Percentiles rank a stretch among this genome's conserved stretches.
Evolutionary conservation across 2,797 vertebrate genomes (phyloP).

Genomic region (Lagocephalus sceleratus): DNA sequence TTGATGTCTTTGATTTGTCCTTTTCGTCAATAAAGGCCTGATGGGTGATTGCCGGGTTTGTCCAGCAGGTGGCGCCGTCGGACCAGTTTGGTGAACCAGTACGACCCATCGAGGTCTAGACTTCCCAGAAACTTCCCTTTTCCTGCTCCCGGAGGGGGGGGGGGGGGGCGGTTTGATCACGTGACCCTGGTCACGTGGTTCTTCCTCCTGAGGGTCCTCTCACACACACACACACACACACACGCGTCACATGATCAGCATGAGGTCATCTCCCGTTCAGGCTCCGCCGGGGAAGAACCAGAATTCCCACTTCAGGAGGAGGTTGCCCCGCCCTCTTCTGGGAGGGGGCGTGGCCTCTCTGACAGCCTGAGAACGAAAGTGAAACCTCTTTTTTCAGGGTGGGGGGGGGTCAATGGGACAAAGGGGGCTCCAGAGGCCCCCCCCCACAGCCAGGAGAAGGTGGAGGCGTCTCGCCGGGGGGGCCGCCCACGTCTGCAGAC

Average conservation of each 20-base stretch:
- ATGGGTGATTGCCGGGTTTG: too few relatives aligned
- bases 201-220: constrained; percentile 34
- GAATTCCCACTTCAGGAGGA: neutral
- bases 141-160: too few relatives aligned
- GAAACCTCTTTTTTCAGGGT: neutral
- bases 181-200: constrained; percentile 50
- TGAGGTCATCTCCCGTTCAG: constrained; percentile 35
- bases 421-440: too few relatives aligned
- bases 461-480: too few relatives aligned
- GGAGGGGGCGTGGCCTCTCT: neutral
- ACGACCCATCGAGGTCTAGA: too few relatives aligned
- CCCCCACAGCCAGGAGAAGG: too few relatives aligned
- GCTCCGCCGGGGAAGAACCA: constrained; percentile 1
- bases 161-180: constrained; percentile 40
- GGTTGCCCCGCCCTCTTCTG: neutral
- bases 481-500: neutral
- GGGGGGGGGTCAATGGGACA: neutral
- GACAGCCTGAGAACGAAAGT: neutral
- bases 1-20: neutral
- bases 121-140: too few relatives aligned
- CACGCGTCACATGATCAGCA: constrained; percentile 52
- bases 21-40: too few relatives aligned
- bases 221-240: constrained; percentile 17
- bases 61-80: too few relatives aligned
- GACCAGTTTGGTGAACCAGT: neutral